Conservation (phyloP, 92 coral and sea anemone species). For the Ricordea florida region DNA sequence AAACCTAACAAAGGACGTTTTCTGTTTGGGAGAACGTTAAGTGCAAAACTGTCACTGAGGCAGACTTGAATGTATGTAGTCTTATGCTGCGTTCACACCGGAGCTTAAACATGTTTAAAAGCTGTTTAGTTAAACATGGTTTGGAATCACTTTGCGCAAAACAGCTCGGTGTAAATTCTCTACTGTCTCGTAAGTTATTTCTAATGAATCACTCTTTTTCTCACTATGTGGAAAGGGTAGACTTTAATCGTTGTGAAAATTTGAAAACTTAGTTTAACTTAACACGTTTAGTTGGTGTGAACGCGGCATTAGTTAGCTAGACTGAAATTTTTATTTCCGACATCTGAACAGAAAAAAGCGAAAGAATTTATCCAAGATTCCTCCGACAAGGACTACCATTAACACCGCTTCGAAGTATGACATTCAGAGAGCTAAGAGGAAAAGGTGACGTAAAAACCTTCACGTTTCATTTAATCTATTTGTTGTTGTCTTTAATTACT, state of each 20-base stretch:
- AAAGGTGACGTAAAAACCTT: constrained; percentile 52
- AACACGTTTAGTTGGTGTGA: too few relatives aligned
- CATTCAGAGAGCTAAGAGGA: constrained; percentile 69
- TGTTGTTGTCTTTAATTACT: neutral
- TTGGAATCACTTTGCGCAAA: too few relatives aligned
- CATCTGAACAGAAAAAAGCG: constrained; percentile 37
- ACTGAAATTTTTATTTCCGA: neutral
- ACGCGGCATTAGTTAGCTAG: neutral
- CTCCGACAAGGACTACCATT: constrained; percentile 70
- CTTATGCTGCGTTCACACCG: too few relatives aligned
- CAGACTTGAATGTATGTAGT: too few relatives aligned
- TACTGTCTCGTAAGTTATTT: too few relatives aligned
- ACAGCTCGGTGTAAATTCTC: too few relatives aligned
- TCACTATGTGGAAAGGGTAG: constrained; percentile 1
- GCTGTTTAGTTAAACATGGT: too few relatives aligned
- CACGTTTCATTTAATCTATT: neutral
- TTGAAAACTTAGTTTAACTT: too few relatives aligned
- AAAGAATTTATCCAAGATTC: constrained; percentile 62
- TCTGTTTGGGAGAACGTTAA: too few relatives aligned
- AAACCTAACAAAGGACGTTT: too few relatives aligned
- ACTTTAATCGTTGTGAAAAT: constrained; percentile 16
- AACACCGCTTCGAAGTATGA: constrained; percentile 85
- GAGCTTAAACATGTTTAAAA: too few relatives aligned
- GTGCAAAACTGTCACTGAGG: too few relatives aligned
- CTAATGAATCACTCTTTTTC: constrained; percentile 10